A percentile compares a stretch with the other conserved stretches of the same genome.
phyloP scores from a whole-genome alignment of 2,797 vertebrate genomes.

The Euthynnus affinis region DNA sequence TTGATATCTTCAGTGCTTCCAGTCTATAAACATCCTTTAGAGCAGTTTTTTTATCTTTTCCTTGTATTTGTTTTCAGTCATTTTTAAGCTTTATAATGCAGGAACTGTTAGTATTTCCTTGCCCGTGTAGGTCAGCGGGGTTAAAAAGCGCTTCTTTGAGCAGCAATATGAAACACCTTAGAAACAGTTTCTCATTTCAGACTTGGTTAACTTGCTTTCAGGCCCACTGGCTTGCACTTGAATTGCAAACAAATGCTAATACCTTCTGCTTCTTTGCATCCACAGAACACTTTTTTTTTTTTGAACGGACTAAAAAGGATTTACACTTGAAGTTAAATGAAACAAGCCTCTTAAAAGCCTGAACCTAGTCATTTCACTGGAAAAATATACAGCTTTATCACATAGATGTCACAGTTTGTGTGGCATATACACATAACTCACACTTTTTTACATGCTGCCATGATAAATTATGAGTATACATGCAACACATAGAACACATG shows the following conservation, averaged over 20 bases:
- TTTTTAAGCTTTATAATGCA: constrained; percentile 12
- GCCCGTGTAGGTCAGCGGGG: constrained; percentile 43
- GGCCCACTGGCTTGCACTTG: constrained; percentile 51
- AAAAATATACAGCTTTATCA: constrained; percentile 33
- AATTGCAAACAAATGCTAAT: constrained; percentile 66
- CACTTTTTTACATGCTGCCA: neutral
- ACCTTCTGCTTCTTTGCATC: constrained; percentile 45
- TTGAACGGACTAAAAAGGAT: constrained; percentile 42
- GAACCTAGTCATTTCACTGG: constrained; percentile 34
- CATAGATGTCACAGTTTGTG: neutral
- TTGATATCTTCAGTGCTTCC: neutral
- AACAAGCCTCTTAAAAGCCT: constrained; percentile 65
- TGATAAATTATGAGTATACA: neutral
- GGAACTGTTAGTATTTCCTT: constrained; percentile 33
- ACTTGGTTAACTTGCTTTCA: constrained; percentile 59
- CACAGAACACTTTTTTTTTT: constrained; percentile 42
- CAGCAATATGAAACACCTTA: constrained; percentile 38
- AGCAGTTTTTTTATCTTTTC: neutral
- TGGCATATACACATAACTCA: constrained; percentile 1
- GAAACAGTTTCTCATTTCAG: constrained; percentile 64
- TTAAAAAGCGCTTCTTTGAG: constrained; percentile 43
- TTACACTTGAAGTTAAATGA: constrained; percentile 51
- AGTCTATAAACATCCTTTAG: neutral
- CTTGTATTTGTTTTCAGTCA: neutral
- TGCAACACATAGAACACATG: constrained; percentile 13